Evolutionary conservation across 2,888 invertebrate species (phyloP).

Genomic region (Seladonia tumulorum): DNA sequence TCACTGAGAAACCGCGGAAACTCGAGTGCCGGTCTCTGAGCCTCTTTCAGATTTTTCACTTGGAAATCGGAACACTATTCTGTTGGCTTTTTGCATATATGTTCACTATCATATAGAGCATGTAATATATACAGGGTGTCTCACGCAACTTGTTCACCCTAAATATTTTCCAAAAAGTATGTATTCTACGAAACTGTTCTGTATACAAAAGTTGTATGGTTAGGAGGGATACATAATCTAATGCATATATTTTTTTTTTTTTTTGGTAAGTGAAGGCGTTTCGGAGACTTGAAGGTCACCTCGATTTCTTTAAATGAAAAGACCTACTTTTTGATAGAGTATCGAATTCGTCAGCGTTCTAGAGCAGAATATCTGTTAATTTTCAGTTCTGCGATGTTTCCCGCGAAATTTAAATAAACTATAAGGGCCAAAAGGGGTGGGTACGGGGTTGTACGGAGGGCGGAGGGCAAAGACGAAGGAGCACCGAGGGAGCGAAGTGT

Average conservation of each 20-base stretch:
- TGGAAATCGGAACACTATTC: background rate
- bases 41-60: background rate
- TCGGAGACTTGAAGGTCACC: too few species aligned
- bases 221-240: too few species aligned
- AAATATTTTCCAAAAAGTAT: too few species aligned
- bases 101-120: background rate
- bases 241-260: too few species aligned
- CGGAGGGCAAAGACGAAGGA: conserved; percentile 17
- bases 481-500: conserved; percentile 45
- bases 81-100: background rate
- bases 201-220: too few species aligned
- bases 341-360: too few species aligned
- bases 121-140: background rate
- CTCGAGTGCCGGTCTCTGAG: background rate
- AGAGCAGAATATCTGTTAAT: background rate
- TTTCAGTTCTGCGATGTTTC: background rate
- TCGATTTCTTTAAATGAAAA: too few species aligned
- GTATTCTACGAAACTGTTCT: too few species aligned
- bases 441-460: background rate
- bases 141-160: too few species aligned
- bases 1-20: background rate
- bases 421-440: conserved; percentile 11
- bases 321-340: too few species aligned
- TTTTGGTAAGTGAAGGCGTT: too few species aligned
- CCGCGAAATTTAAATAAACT: conserved; percentile 51